These are phyloP conservation scores for Tupiocoris notatus DNA, from an alignment of 2,888 invertebrate species.

Conservation along the genomic window DNA sequence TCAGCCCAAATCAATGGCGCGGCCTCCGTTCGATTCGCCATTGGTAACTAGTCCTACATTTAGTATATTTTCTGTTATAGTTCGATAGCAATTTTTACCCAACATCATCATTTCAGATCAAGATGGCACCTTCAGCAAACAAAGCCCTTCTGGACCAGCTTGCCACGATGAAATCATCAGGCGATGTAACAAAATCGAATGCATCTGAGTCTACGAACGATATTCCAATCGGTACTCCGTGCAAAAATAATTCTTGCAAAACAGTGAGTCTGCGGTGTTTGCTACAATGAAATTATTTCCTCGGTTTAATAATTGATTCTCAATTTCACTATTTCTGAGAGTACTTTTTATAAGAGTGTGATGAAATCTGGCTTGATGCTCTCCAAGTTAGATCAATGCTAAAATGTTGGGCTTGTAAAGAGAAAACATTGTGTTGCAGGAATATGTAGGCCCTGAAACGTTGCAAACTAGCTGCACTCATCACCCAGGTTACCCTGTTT, in stretches of 20 bases:
- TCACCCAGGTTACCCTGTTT: constrained; percentile 88
- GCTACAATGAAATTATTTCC: too few species aligned
- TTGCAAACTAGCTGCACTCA: constrained; percentile 67
- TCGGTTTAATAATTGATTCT: too few species aligned
- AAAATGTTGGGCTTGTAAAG: too few species aligned
- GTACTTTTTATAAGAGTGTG: too few species aligned
- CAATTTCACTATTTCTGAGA: too few species aligned
- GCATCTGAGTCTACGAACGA: constrained; percentile 52
- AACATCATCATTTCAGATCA: constrained; percentile 1
- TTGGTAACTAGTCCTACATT: too few species aligned
- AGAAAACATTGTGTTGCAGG: too few species aligned
- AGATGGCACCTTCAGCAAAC: constrained; percentile 6
- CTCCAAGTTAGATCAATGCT: too few species aligned
- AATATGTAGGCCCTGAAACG: constrained; percentile 66
- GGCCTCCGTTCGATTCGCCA: constrained; percentile 68
- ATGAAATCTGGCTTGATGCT: too few species aligned
- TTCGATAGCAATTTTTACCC: background rate
- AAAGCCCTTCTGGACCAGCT: constrained; percentile 31
- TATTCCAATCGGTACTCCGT: constrained; percentile 71
- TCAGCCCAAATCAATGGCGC: constrained; percentile 55
- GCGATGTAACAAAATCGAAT: background rate
- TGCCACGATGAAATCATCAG: constrained; percentile 19
- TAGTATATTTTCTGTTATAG: too few species aligned
- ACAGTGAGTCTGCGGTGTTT: too few species aligned
- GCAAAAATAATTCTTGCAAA: constrained; percentile 83